Base-by-base conservation (phyloP, 92 coral and sea anemone species). In the Isaurus tuberculatus region DNA sequence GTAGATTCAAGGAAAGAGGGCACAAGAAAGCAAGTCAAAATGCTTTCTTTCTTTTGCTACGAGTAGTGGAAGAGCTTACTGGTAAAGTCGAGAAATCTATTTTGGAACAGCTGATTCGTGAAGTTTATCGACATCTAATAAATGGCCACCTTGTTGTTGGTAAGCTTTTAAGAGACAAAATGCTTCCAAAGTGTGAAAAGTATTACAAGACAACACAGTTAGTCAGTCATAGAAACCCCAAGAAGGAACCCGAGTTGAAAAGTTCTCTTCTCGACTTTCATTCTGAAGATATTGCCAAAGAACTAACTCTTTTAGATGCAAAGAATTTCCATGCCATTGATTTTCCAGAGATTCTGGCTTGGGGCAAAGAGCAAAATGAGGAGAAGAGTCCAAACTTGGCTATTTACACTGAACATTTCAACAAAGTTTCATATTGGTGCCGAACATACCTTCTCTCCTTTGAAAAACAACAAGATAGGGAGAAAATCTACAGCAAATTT, bases 331-430 rank as follows among this genome's bases (percentile, higher is more conserved):
- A 89, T 58, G 88, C 94, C 58, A 92, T 97, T 55, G 99, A 97
- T 84, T 94, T 97, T 75, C 99, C 99, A 3, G 99, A 97, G 85
- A 94, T 97, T 68, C 86, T 97, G 57, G 87, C 99, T 4, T 97
- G 99, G 99, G 99, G 99, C 1, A 97, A 97, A 48, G 99, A 95
- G 28, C 99, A 97, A 79, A 97, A 96, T 70, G 99, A 97, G 61
- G 92, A 91, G 81, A 75, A 86, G 64, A 91, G 94, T 67, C 98
- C 98, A 53, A 97, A 97, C 90, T 79, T 97, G 67, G 92, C 94
- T 15, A 89, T 91, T 28, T 97, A 94, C 81, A 97, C 99, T 2
- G 99, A 97, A 69, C 96, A 97, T 65, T 97, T 97, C 84, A 97
- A 97, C 91, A 95, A 94, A 53, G 98, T 97, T 68, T 97, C 99